A percentile compares a stretch with the other conserved stretches of the same genome.
Conservation (phyloP, 2,888 invertebrate genomes). For the Drosophila ustulata region DNA sequence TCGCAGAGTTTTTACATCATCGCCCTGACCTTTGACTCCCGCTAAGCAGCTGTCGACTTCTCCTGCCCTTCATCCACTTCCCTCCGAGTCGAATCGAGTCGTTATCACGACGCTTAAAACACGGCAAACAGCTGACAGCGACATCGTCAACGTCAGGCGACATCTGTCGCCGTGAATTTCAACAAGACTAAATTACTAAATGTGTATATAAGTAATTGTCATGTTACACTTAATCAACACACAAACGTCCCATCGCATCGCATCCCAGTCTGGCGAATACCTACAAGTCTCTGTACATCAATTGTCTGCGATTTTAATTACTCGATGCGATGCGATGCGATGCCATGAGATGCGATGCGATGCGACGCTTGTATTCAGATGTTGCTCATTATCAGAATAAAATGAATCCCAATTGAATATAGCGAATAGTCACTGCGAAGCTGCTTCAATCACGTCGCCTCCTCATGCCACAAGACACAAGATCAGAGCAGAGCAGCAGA, state of each 20-base stretch:
- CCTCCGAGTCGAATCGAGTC: neutral
- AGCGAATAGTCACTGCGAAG: constrained; percentile 38
- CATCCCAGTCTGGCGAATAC: neutral
- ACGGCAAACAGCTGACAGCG: constrained; percentile 68
- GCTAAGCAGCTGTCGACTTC: constrained; percentile 31
- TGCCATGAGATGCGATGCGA: neutral
- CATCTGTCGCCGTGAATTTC: constrained; percentile 72
- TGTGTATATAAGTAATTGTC: constrained; percentile 70
- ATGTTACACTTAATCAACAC: constrained; percentile 73
- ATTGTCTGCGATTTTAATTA: constrained; percentile 13
- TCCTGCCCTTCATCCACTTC: neutral
- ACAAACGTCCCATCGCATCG: constrained; percentile 6
- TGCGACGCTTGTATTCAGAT: constrained; percentile 15
- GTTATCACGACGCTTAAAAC: constrained; percentile 55
- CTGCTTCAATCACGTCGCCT: neutral
- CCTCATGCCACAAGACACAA: constrained; percentile 1
- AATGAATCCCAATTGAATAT: constrained; percentile 33
- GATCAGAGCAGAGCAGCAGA: neutral
- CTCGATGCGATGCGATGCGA: neutral
- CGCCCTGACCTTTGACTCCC: constrained; percentile 46
- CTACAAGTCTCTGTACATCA: constrained; percentile 43
- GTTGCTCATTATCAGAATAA: constrained; percentile 44
- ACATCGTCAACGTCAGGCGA: constrained; percentile 44
- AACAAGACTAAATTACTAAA: constrained; percentile 71
- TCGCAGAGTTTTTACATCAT: constrained; percentile 65